Evolutionary conservation across 2,888 invertebrate species (phyloP), one percentile per base, ranked within the genome.

Genomic region (Artemia sinica): DNA sequence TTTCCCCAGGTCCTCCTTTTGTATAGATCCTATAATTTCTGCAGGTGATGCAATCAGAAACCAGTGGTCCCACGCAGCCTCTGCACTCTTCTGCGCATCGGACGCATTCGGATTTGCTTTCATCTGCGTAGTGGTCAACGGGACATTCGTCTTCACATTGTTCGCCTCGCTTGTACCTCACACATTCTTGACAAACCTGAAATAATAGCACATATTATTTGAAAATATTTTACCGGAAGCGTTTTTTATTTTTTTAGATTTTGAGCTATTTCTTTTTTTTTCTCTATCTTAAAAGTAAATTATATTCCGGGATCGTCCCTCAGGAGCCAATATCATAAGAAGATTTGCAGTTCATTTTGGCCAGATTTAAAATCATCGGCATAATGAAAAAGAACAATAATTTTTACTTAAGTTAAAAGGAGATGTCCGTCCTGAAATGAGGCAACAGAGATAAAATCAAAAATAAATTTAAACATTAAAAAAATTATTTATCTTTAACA

Each of bases 141-240:
- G 82, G 77, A 75, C 94, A 94, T 75, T 89, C 88, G 72, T 92
- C 88, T 75, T 91, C 91, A 75, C 93, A 94, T 76, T 91, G 90
- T 75, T 91, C 91, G 0, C 88, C 89, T 71, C 87, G 84, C 74
- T 88, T 88, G 77, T 87, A 94, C 69, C 87, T 87, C 49, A 86
- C 84, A 76, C 96, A 96, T 73, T 89, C 86, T 74, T 86, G 86
- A 77, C 95, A 96, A 8, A 90, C 87, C 74, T 74, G 50, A 41
- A 18, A 28, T n/a, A 28, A 66, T 51, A 67, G 50, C 50, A 66
- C 41, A 13, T 66, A 28, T 12, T 48, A 68, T 49, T 28, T 65
- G 65, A 49, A 48, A 13, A 67, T 49, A 41, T 41, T 41, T 41
- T 41, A 41, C 41, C 41, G 41, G 41, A 13, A 12, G 48, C 14